phyloP scores from a whole-genome alignment of 35 echinoderm and acorn worm species.

The Chiridota heheva region DNA sequence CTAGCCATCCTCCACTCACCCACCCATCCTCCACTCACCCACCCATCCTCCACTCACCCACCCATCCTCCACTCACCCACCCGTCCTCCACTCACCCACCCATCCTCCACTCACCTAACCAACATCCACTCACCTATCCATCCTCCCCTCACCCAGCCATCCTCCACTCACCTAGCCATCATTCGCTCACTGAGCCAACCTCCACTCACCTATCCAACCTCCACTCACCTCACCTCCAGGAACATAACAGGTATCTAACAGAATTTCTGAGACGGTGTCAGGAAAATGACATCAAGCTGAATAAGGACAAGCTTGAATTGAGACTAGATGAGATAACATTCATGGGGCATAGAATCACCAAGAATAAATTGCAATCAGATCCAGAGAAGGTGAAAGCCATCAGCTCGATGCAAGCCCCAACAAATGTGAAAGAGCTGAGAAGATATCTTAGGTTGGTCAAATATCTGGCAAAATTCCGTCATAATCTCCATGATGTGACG shows the following conservation, averaged over 20 bases:
- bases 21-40: too few relatives aligned
- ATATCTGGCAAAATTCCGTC: conserved; percentile 27
- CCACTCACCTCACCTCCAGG: too few relatives aligned
- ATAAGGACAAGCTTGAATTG: conserved; percentile 22
- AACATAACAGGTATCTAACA: conserved; percentile 18
- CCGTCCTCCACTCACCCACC: too few relatives aligned
- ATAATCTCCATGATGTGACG: conserved; percentile 30
- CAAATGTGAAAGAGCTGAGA: conserved; percentile 16
- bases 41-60: too few relatives aligned
- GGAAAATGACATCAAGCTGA: conserved; percentile 20
- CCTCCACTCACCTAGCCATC: too few relatives aligned
- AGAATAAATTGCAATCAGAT: conserved; percentile 24
- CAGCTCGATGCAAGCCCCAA: not conserved
- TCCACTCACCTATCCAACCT: too few relatives aligned
- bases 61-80: too few relatives aligned
- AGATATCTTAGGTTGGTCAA: conserved; percentile 45
- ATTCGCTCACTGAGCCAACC: too few relatives aligned
- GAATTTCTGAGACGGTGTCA: conserved; percentile 48
- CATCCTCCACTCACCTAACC: too few relatives aligned
- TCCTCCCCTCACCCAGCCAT: too few relatives aligned
- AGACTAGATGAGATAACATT: conserved; percentile 20
- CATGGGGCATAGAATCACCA: conserved; percentile 26
- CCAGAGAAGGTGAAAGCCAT: conserved; percentile 20
- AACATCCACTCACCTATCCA: too few relatives aligned
- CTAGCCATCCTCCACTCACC: too few relatives aligned